Evolutionary conservation across 1,140 invertebrate species (phyloP).

Genomic region (Himalopsyche phryganea): DNA sequence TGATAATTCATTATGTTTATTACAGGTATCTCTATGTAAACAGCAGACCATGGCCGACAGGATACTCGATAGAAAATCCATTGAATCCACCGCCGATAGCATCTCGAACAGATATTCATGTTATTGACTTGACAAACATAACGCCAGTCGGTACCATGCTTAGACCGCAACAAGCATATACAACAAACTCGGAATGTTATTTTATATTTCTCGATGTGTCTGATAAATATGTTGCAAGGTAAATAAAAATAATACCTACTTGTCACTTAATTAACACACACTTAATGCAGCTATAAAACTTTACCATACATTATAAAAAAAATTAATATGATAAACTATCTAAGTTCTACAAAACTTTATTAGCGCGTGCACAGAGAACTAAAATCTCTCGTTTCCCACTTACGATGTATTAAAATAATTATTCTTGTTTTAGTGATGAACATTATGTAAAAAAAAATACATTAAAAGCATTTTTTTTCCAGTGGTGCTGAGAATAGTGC

Average conservation of each 20-base stretch:
- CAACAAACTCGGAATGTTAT: slow-evolving; percentile 84
- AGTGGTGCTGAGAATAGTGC: slow-evolving; percentile 86
- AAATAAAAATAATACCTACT: slow-evolving; percentile 32
- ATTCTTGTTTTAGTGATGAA: too few species aligned
- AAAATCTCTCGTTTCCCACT: too few species aligned
- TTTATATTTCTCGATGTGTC: slow-evolving; percentile 87
- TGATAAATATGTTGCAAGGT: slow-evolving; percentile 84
- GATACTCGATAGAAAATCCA: slow-evolving; percentile 74
- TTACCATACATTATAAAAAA: too few species aligned
- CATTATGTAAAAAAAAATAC: too few species aligned
- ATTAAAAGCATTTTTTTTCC: too few species aligned
- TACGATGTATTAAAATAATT: too few species aligned
- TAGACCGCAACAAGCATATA: slow-evolving; percentile 81
- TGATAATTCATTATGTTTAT: slow-evolving; percentile 9
- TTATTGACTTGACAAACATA: slow-evolving; percentile 78
- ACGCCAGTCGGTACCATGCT: slow-evolving; percentile 79
- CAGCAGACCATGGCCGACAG: slow-evolving; percentile 79
- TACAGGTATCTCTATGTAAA: slow-evolving; percentile 82
- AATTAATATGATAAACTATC: too few species aligned
- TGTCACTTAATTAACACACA: too few species aligned
- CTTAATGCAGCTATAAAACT: too few species aligned
- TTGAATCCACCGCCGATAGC: slow-evolving; percentile 82
- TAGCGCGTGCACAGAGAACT: too few species aligned
- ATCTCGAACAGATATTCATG: slow-evolving; percentile 89
- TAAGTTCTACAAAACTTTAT: too few species aligned